Base-by-base conservation (phyloP, 2,113 vertebrate species). In the Alaudala cheleensis region DNA sequence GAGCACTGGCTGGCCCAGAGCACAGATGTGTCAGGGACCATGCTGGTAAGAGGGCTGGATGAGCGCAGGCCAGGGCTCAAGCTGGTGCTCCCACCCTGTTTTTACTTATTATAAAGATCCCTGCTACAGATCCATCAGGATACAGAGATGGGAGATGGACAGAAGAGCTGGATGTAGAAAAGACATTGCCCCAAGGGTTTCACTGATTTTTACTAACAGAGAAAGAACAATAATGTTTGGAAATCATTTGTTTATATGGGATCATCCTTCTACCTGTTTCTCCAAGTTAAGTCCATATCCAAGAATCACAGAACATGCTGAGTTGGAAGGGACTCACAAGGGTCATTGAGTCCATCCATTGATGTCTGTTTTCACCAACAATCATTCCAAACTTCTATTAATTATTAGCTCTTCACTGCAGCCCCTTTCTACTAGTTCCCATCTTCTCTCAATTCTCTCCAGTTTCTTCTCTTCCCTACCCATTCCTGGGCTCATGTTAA, bases 401-500 rank as follows among this genome's bases (percentile, higher is more conserved):
- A 44, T 47, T 71, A 71, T 31, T 80, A 56, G 19, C 33, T 88
- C 40, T 76, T 88, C 71, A 34, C 2, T 12, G 5, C 37, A 72
- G 53, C 14, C 44, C 19, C 10, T 64, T 88, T 80, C 64, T 93
- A 22, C 47, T 76, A 65, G 45, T 57, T 82, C 28, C 58, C 42
- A 42, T 58, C 42, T 61, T 72, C n/a, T 82, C 53, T 57, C 51
- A 44, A 10, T 3, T 90, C 65, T 57, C 76, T 53, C 28, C 14
- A 60, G 14, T 65, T 79, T 87, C n/a, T 50, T 76, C 10, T 22
- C 15, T 69, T 88, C 73, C 26, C 37, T 44, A 50, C 11, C 18
- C 23, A 61, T 76, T 88, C 54, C 23, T 50, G 34, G 18, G 53
- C 37, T 88, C n/a, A 69, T 21, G 71, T 92, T 90, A 92, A 90